These are phyloP conservation scores for Trichosurus vulpecula DNA, from an alignment of 2,797 vertebrate genomes.

Conservation along the genomic window DNA sequence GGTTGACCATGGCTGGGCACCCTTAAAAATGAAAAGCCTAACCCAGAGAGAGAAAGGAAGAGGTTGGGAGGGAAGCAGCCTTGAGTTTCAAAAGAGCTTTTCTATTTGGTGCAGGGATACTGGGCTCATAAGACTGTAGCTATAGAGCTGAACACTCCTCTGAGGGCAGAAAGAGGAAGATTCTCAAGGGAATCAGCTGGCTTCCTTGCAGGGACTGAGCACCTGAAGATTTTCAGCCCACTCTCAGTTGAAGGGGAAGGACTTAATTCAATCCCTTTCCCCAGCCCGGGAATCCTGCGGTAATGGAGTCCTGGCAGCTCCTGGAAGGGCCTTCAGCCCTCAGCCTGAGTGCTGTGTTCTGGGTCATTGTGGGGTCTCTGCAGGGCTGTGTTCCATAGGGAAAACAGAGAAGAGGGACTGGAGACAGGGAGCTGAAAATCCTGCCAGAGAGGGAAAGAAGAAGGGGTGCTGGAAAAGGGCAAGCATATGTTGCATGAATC, in stretches of 20 bases:
- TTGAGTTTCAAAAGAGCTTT: background rate
- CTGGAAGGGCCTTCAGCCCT: constrained; percentile 28
- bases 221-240: constrained; percentile 22
- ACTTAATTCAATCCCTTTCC: constrained; percentile 24
- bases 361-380: background rate
- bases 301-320: background rate
- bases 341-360: background rate
- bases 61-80: background rate
- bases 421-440: background rate
- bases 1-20: background rate
- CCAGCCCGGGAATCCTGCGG: background rate
- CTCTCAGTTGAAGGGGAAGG: background rate
- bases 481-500: background rate
- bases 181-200: background rate
- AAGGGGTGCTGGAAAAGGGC: constrained; percentile 10
- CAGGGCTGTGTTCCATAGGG: constrained; percentile 26
- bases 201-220: background rate
- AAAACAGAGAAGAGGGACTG: constrained; percentile 16
- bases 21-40: background rate
- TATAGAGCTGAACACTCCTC: background rate
- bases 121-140: background rate
- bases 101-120: background rate
- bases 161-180: background rate
- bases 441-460: constrained; percentile 32
- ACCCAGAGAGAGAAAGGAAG: background rate